Evolutionary conservation across 2,797 vertebrate species (phyloP), one percentile per base, ranked within the genome.

Genomic region (Pseudochromis fuscus): DNA sequence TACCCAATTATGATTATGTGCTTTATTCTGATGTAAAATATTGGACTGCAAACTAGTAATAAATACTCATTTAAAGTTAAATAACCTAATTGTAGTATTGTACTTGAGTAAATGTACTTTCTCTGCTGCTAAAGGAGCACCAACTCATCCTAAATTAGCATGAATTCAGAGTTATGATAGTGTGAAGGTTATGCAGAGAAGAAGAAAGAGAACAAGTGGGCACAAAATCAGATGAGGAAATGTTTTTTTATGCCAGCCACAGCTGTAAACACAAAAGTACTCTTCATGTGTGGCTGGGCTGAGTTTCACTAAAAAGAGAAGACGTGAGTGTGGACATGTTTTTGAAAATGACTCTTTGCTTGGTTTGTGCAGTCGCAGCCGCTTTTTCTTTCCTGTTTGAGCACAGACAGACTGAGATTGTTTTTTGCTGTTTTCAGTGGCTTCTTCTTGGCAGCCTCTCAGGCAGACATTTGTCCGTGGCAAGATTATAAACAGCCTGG

Each of bases 401-500:
- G 18, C 21, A 13, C 19, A 21, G 21, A 46, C 23, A 73, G 40
- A 33, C 10, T 21, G 4, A 40, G 23, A 59, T 7, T 40, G 31
- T 2, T 18, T 2, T 46, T 45, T 33, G 40, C 19, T 58, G 6
- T 27, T 53, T n/a, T 42, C 44, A 19, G 28, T 55, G 55, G 42
- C 51, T 33, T 46, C 16, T 19, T 62, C 44, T 42, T 81, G 63
- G 56, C 62, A 24, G 23, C 23, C 46, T 30, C 11, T 40, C 21
- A 19, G 13, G 7, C 38, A 42, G 46, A 45, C 40, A 55, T 72
- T 58, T 58, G 56, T 60, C 40, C 27, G 18, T 27, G 48, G 28
- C 18, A 15, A 30, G 19, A 73, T 48, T 5, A 40, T 53, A 24
- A 45, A 75, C 30, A 24, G 11, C 3, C 35, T 35, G 7, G 31